phyloP scores from a whole-genome alignment of 2,888 invertebrate genomes.

The Hypomecis atomaria region DNA sequence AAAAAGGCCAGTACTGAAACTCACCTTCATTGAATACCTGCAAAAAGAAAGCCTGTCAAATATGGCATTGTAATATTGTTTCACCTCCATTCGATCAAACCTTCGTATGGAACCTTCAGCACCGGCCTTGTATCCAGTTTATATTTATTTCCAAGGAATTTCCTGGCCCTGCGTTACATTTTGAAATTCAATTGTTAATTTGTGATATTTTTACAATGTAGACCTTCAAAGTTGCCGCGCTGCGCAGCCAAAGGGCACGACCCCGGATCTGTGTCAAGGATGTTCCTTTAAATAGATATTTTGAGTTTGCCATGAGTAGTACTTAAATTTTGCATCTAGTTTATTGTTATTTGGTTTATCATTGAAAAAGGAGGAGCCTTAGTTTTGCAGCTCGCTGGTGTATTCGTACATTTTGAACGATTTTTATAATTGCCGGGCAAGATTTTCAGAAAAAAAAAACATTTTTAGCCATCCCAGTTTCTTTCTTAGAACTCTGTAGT shows the following conservation, averaged over 20 bases:
- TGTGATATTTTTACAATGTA: constrained; percentile 43
- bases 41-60: constrained; percentile 9
- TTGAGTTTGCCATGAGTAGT: constrained; percentile 42
- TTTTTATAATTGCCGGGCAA: too few species aligned
- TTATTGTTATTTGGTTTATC: not conserved
- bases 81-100: constrained; percentile 21
- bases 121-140: constrained; percentile 33
- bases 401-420: too few species aligned
- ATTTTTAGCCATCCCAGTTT: too few species aligned
- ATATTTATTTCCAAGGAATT: constrained; percentile 30
- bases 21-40: not conserved
- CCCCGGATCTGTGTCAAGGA: constrained; percentile 76
- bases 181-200: constrained; percentile 21
- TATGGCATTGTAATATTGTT: constrained; percentile 15
- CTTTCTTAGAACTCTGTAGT: too few species aligned
- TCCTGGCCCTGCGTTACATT: constrained; percentile 20
- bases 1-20: not conserved
- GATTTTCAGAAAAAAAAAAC: too few species aligned
- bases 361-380: too few species aligned
- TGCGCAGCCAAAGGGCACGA: constrained; percentile 67
- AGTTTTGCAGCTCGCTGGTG: too few species aligned
- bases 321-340: constrained; percentile 34
- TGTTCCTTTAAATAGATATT: constrained; percentile 62
- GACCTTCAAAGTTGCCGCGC: constrained; percentile 59
- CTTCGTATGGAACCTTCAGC: constrained; percentile 22